Conservation (phyloP, 2,113 vertebrate genomes). For the Tragelaphus scriptus region DNA sequence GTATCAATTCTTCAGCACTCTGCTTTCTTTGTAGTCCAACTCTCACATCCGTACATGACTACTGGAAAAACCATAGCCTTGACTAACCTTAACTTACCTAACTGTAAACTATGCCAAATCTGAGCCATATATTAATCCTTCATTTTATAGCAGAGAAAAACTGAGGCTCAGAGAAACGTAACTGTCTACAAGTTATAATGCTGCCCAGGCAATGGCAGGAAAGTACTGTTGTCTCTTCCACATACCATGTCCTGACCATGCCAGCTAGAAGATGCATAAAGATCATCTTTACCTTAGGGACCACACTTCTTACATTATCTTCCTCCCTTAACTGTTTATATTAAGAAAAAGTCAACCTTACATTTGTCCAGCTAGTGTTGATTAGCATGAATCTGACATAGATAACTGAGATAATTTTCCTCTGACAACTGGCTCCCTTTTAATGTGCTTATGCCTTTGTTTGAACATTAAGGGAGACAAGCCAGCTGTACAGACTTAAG, state of each 20-base stretch:
- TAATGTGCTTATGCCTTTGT: background rate
- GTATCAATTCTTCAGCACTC: fast-evolving
- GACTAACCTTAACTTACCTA: background rate
- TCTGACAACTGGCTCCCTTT: background rate
- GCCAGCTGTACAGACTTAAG: background rate
- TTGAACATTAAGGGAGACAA: background rate
- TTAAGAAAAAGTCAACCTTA: background rate
- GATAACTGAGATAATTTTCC: background rate
- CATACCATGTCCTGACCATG: background rate
- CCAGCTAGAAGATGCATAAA: background rate
- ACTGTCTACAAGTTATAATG: background rate
- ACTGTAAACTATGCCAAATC: background rate
- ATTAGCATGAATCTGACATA: background rate
- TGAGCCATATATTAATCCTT: background rate
- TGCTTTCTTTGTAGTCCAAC: background rate
- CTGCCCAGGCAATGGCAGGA: background rate
- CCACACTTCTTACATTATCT: background rate
- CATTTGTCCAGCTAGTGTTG: background rate
- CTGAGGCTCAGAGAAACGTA: background rate
- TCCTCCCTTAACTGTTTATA: constrained; percentile 1
- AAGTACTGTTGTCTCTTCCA: background rate
- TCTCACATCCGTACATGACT: background rate
- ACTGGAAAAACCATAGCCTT: background rate
- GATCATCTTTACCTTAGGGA: background rate
- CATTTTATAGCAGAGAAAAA: background rate